Evolutionary conservation across 2,113 vertebrate species (phyloP).

Genomic region (Tursiops truncatus): DNA sequence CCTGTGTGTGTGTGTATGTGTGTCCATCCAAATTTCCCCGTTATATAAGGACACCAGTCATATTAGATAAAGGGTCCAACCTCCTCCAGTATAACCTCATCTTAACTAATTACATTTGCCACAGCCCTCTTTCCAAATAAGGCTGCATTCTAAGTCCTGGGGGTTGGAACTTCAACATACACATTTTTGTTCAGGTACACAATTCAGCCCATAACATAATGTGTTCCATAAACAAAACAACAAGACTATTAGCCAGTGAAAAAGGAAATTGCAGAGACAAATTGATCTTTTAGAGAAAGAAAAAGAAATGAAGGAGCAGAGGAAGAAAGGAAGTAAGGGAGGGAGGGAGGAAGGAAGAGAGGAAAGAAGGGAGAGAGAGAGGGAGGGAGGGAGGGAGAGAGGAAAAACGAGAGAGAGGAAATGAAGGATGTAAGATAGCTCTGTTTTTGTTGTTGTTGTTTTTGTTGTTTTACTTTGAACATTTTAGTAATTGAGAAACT

Average conservation of each 20-base stretch:
- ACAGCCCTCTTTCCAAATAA: not conserved
- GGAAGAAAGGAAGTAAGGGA: not conserved
- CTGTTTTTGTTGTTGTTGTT: not conserved
- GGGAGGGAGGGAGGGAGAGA: not conserved
- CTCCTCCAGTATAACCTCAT: not conserved
- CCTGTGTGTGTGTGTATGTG: not conserved
- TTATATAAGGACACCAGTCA: not conserved
- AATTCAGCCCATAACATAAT: not conserved
- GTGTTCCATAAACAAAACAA: not conserved
- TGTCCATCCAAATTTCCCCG: too few relatives aligned
- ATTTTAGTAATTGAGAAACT: not conserved
- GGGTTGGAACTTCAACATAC: not conserved
- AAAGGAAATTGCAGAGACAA: not conserved
- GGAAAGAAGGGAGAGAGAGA: too few relatives aligned
- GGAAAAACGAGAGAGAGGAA: not conserved
- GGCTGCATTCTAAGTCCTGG: not conserved
- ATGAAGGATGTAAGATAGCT: not conserved
- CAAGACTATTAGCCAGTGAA: not conserved
- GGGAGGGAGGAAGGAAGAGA: not conserved
- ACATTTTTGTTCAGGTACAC: not conserved
- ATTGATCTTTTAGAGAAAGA: not conserved
- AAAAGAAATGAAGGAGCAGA: not conserved
- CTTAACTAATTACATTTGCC: not conserved
- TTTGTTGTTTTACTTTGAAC: not conserved
- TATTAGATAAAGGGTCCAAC: rapidly evolving